phyloP scores from a whole-genome alignment of 2,797 vertebrate species.

The Fistularia commersonii region DNA sequence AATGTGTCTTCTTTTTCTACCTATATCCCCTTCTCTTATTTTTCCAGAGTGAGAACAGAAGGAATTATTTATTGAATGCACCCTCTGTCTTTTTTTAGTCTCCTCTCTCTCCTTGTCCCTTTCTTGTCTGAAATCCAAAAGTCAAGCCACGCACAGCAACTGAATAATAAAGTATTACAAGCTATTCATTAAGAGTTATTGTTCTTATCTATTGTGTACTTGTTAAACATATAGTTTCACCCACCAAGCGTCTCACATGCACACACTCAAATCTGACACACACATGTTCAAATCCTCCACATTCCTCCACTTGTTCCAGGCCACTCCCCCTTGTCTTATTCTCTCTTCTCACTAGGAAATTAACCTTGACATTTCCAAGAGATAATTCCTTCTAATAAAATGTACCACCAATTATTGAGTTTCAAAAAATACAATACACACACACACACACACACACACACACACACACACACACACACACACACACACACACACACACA shows the following conservation, averaged over 20 bases:
- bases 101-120: no score
- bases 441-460: no score
- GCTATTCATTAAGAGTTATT: slow-evolving; percentile 29
- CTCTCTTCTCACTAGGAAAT: slow-evolving; percentile 62
- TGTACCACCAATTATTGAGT: slow-evolving; percentile 12
- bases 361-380: slow-evolving; percentile 72
- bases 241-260: slow-evolving; percentile 4
- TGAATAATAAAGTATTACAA: slow-evolving; percentile 54
- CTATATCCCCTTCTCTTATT: no score
- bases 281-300: slow-evolving; percentile 48
- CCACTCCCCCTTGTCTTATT: slow-evolving; percentile 47
- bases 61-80: no score
- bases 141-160: slow-evolving; percentile 8
- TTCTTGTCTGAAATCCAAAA: no score
- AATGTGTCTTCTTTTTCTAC: no score
- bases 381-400: slow-evolving; percentile 73
- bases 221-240: slow-evolving; percentile 30
- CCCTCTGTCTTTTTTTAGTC: no score
- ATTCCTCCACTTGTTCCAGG: slow-evolving; percentile 42
- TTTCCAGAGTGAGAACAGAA: no score
- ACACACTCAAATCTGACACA: slow-evolving; percentile 38
- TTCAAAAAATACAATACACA: no score
- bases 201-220: slow-evolving; percentile 38
- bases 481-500: no score
- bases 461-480: no score